Evolutionary conservation across 2,797 vertebrate genomes (phyloP).

Genomic region (Hafferia zeledoni): DNA sequence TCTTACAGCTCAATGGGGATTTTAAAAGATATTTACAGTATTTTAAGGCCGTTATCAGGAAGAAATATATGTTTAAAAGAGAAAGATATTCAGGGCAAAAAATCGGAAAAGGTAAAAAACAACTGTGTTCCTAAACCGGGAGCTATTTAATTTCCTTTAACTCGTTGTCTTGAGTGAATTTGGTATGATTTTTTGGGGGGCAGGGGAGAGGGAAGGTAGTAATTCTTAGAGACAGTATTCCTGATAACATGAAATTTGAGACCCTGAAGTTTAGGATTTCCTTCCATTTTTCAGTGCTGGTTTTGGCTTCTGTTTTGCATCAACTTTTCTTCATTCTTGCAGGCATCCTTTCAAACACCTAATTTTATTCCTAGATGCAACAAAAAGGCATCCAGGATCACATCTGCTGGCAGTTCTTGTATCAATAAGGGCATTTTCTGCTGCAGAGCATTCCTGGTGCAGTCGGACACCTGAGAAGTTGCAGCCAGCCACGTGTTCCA

Average conservation of each 20-base stretch:
- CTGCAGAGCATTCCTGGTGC: not conserved
- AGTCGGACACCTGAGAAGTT: not conserved
- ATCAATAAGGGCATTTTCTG: not conserved
- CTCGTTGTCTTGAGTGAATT: not conserved
- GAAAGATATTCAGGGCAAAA: not conserved
- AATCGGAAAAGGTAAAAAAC: not conserved
- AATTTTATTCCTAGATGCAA: not conserved
- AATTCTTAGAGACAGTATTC: not conserved
- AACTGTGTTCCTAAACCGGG: not conserved
- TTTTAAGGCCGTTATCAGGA: conserved; percentile 47
- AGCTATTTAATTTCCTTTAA: not conserved
- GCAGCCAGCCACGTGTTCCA: fast-evolving
- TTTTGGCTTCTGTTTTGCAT: not conserved
- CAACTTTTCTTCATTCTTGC: not conserved
- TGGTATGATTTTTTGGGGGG: fast-evolving
- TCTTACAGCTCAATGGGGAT: conserved; percentile 59
- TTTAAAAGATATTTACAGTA: conserved; percentile 49
- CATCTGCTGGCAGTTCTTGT: not conserved
- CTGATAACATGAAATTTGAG: not conserved
- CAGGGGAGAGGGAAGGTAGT: not conserved
- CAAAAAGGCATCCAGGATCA: not conserved
- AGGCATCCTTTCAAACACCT: not conserved
- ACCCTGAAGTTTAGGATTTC: not conserved
- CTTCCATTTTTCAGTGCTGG: not conserved
- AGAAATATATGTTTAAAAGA: not conserved